Percentiles rank a stretch among this genome's conserved stretches.
These are phyloP conservation scores for Nycticorax nycticorax DNA, from an alignment of 2,113 vertebrate genomes.

Conservation along the genomic window DNA sequence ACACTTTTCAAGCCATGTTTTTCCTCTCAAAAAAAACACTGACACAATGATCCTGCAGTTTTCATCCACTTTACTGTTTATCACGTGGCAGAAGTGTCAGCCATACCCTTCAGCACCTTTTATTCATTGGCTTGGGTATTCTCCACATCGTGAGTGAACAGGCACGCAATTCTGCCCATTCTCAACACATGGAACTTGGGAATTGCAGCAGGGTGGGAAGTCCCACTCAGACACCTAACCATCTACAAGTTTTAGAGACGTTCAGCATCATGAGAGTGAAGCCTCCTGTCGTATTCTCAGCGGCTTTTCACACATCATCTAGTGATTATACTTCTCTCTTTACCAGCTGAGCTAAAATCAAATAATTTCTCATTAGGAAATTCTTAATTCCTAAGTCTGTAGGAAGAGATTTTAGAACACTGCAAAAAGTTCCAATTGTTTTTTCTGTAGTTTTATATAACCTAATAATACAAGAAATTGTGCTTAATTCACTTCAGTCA, in stretches of 20 bases:
- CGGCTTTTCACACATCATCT: background rate
- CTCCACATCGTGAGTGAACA: rapidly evolving
- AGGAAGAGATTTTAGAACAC: background rate
- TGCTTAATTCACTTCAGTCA: background rate
- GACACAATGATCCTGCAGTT: background rate
- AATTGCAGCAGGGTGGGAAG: background rate
- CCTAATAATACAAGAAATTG: background rate
- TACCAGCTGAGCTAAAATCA: background rate
- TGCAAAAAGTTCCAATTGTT: background rate
- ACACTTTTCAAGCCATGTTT: background rate
- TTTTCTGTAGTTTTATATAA: background rate
- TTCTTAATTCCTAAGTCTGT: background rate
- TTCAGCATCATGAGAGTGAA: background rate
- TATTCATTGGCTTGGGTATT: background rate
- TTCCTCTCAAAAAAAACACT: background rate
- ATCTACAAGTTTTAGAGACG: background rate
- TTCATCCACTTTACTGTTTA: background rate
- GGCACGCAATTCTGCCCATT: background rate
- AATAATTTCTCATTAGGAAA: background rate
- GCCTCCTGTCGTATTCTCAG: background rate
- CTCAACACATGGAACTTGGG: background rate
- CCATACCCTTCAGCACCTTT: background rate
- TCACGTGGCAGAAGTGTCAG: background rate
- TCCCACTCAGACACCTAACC: background rate
- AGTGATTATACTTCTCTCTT: background rate